Evolutionary conservation across 2,113 vertebrate genomes (phyloP).

Genomic region (Heterocephalus glaber): DNA sequence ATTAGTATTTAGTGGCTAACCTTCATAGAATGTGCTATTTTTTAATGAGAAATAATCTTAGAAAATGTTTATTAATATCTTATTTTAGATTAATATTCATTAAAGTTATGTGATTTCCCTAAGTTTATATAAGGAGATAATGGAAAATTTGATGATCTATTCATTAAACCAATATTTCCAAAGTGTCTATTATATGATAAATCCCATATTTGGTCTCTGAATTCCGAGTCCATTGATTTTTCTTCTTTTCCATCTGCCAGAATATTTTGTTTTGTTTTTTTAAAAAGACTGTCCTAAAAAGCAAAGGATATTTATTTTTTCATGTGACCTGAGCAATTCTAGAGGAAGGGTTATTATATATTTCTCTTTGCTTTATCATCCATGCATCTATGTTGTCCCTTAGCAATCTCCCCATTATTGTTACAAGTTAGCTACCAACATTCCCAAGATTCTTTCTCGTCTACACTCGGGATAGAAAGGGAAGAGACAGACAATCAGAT

Average conservation of each 20-base stretch:
- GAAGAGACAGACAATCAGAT: not conserved
- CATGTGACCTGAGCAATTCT: not conserved
- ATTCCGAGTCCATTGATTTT: not conserved
- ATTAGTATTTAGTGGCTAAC: not conserved
- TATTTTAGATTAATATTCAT: not conserved
- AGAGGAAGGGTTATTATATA: not conserved
- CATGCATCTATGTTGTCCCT: not conserved
- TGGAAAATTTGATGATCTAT: not conserved
- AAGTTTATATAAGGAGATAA: not conserved
- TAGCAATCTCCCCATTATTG: not conserved
- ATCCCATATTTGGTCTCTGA: not conserved
- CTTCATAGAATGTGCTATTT: not conserved
- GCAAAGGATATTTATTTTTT: not conserved
- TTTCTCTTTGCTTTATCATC: not conserved
- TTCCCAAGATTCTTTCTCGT: not conserved
- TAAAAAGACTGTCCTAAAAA: not conserved
- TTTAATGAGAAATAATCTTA: not conserved
- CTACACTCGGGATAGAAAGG: not conserved
- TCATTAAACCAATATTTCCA: not conserved
- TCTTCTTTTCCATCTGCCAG: not conserved
- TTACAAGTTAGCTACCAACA: not conserved
- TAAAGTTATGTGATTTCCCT: slow-evolving; percentile 8
- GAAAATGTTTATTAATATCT: not conserved
- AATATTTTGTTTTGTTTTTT: not conserved
- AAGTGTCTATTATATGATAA: not conserved